Percentiles rank a stretch among this genome's conserved stretches.
phyloP scores from a whole-genome alignment of 2,888 invertebrate species.

The Netelia inedita region DNA sequence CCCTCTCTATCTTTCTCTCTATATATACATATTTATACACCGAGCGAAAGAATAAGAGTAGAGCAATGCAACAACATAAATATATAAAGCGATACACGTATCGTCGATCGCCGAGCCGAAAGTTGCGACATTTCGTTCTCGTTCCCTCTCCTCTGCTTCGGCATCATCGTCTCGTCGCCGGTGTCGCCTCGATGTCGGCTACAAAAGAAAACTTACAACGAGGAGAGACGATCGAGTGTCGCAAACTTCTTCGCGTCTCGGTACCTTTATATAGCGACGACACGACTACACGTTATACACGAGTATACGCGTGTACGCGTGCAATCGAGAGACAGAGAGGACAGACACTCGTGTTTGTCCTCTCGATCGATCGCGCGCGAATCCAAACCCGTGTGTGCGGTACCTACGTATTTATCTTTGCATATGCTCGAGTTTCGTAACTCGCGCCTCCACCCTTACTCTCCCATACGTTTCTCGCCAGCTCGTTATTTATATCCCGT shows the following conservation, averaged over 20 bases:
- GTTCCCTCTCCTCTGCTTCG: conserved; percentile 26
- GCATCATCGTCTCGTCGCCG: conserved; percentile 41
- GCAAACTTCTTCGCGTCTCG: conserved; percentile 38
- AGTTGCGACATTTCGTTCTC: conserved; percentile 55
- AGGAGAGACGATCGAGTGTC: conserved; percentile 51
- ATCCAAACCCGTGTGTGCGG: conserved; percentile 21
- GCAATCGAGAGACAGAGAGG: conserved; percentile 11
- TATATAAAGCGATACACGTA: conserved; percentile 18
- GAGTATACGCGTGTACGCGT: conserved; percentile 8
- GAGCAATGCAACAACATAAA: not conserved
- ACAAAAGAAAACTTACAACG: not conserved
- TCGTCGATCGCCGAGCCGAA: conserved; percentile 20
- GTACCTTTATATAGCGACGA: not conserved
- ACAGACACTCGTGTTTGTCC: not conserved
- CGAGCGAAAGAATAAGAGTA: not conserved
- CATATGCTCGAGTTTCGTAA: conserved; percentile 48
- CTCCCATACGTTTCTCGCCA: conserved; percentile 3
- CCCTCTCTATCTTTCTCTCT: not conserved
- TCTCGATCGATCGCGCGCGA: no score
- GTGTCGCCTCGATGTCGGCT: conserved; percentile 1
- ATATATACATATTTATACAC: not conserved
- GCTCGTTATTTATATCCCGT: conserved; percentile 51
- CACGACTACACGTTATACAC: conserved; percentile 11
- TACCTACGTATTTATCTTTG: conserved; percentile 20
- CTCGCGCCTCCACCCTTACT: conserved; percentile 51